Conservation (phyloP, 2,888 invertebrate species). For the Archaeoteleia sp. region DNA sequence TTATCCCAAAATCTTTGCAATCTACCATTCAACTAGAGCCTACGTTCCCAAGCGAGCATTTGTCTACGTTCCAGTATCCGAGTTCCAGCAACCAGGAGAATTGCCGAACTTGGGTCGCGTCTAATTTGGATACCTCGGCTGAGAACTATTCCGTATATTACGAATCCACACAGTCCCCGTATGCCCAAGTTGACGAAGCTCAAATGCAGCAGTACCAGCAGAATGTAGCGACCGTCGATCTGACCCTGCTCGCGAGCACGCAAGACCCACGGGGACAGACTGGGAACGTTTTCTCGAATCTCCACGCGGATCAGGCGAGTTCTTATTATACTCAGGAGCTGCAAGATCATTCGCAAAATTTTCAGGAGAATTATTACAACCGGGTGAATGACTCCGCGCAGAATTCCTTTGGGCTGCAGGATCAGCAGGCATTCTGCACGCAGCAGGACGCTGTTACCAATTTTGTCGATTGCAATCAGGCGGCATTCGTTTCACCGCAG, state of each 20-base stretch:
- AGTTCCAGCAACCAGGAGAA: constrained; percentile 59
- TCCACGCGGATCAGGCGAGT: constrained; percentile 24
- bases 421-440: constrained; percentile 16
- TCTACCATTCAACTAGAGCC: constrained; percentile 49
- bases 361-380: constrained; percentile 11
- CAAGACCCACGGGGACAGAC: constrained; percentile 18
- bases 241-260: constrained; percentile 5
- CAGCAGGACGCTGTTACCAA: constrained; percentile 13
- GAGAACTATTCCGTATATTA: constrained; percentile 19
- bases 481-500: background rate
- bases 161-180: constrained; percentile 6
- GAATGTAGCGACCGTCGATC: background rate
- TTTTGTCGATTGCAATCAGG: constrained; percentile 29
- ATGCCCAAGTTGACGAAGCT: background rate
- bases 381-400: background rate
- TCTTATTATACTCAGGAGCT: constrained; percentile 37
- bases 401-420: constrained; percentile 23
- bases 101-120: constrained; percentile 64
- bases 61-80: constrained; percentile 54
- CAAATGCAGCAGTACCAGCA: constrained; percentile 19
- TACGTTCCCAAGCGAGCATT: constrained; percentile 33
- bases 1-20: constrained; percentile 50
- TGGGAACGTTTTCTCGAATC: constrained; percentile 22
- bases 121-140: constrained; percentile 35
- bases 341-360: constrained; percentile 9